Conservation (phyloP, 64 coral and sea anemone species). For the Orbicella faveolata region DNA sequence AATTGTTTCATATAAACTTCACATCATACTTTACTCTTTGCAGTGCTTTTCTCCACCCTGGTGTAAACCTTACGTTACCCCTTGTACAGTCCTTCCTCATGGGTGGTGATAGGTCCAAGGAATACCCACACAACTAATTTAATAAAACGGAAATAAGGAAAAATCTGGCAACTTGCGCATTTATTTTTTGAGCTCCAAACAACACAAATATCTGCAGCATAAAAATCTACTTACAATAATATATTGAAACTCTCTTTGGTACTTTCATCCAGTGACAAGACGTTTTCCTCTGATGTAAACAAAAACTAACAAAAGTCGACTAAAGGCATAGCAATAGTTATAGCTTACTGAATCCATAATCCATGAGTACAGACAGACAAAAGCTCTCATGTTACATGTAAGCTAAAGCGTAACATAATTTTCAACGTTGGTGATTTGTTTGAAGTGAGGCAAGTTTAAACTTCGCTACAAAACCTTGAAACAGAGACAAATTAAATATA, state of each 20-base stretch:
- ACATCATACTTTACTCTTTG: too few species aligned
- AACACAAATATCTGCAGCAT: background rate
- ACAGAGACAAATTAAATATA: too few species aligned
- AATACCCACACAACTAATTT: too few species aligned
- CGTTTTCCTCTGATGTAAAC: background rate
- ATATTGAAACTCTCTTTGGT: background rate
- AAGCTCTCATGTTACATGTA: too few species aligned
- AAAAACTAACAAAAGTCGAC: background rate
- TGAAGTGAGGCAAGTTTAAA: too few species aligned
- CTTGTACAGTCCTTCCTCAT: too few species aligned
- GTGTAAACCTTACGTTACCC: too few species aligned
- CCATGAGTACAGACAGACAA: background rate
- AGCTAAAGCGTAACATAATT: too few species aligned
- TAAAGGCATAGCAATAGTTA: background rate
- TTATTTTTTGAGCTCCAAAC: background rate
- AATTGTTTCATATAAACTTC: too few species aligned
- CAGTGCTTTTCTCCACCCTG: too few species aligned
- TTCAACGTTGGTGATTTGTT: too few species aligned
- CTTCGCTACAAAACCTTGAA: too few species aligned
- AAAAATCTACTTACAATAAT: background rate
- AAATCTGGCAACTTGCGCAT: background rate
- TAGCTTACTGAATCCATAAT: background rate
- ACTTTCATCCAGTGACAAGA: background rate
- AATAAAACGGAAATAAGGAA: background rate
- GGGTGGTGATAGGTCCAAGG: background rate